Evolutionary conservation across 2,888 invertebrate species (phyloP), one percentile per base, ranked within the genome.

Genomic region (Gari tellinella): DNA sequence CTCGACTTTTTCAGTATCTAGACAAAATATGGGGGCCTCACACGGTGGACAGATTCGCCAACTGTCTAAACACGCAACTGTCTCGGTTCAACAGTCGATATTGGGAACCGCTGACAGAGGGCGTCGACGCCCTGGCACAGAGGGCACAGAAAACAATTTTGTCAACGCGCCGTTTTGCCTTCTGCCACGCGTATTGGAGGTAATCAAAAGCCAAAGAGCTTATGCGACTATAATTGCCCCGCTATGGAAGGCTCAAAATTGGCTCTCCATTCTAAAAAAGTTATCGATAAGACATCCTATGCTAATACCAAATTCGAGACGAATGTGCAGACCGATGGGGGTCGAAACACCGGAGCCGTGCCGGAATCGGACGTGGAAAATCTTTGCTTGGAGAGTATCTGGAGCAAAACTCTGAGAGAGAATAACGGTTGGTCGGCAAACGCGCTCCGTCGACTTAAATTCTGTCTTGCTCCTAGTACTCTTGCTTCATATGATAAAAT

Each of bases 161-260:
- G 72, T 76, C 15, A 67, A 76, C 25, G 40, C 76, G 2, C 75
- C 67, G 1, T 75, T 75, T 43, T 52, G 53, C 21, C 38, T 66
- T 1, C 21, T 70, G 10, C 37, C 57, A 40, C 10, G 21, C 21
- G 31, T 70, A 19, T n/a, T 70, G 23, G 45, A 64, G n/a, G 46
- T 74, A 25, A 25, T 63, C 19, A 5, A 51, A 56, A 14, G 19
- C 15, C 65, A 66, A 19, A 7, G 26, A 1, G 66, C 61, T 12
- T 37, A n/a, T 17, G 55, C 60, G 8, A 60, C 60, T 12, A 23
- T 58, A 17, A 72, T 70, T 21, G 70, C 63, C 2, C 64, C 69
- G 15, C 23, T 19, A 2, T 72, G 72, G 65, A 66, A 68, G 17
- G 45, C 40, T 1, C 64, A 72, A 38, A 7, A 21, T 5, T 70